Percentiles rank a stretch among this genome's conserved stretches.
Evolutionary conservation across 2,888 invertebrate genomes (phyloP).

Genomic region (Molanna angustata): DNA sequence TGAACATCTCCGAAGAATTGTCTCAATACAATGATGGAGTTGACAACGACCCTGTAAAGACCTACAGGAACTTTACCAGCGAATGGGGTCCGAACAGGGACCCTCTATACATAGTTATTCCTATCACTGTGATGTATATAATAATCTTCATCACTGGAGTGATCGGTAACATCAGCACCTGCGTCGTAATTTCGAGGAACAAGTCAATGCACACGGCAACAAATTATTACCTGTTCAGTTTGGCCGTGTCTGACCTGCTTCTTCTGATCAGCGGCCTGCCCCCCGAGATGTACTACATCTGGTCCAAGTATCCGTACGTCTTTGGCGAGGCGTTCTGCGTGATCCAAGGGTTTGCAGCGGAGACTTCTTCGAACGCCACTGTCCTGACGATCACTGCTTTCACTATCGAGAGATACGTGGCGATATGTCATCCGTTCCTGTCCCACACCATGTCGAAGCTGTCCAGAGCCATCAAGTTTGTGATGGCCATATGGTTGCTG

Average conservation of each 20-base stretch:
- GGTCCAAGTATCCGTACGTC: conserved; percentile 73
- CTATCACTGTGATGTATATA: conserved; percentile 72
- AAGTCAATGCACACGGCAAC: conserved; percentile 81
- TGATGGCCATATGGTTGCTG: conserved; percentile 76
- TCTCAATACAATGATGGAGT: not conserved
- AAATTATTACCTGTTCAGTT: conserved; percentile 79
- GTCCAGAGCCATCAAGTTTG: conserved; percentile 77
- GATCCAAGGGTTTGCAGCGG: conserved; percentile 72
- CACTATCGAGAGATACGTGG: conserved; percentile 71
- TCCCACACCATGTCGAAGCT: conserved; percentile 85
- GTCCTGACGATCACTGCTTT: conserved; percentile 80
- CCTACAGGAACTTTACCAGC: conserved; percentile 10
- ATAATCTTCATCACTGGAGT: conserved; percentile 78
- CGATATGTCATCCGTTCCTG: conserved; percentile 62
- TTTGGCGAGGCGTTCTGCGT: conserved; percentile 80
- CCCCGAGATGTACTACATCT: conserved; percentile 75
- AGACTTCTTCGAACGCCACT: conserved; percentile 77
- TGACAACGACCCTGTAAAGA: conserved; percentile 2
- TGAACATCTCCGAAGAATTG: conserved; percentile 18
- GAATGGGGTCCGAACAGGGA: conserved; percentile 50
- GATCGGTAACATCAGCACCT: conserved; percentile 80
- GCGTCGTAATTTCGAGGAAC: conserved; percentile 78
- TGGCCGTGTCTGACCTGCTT: conserved; percentile 80
- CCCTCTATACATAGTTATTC: conserved; percentile 62
- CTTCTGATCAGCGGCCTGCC: conserved; percentile 77